Evolutionary conservation across 1,140 invertebrate genomes (phyloP).

Genomic region (Bilobella aurantiaca): DNA sequence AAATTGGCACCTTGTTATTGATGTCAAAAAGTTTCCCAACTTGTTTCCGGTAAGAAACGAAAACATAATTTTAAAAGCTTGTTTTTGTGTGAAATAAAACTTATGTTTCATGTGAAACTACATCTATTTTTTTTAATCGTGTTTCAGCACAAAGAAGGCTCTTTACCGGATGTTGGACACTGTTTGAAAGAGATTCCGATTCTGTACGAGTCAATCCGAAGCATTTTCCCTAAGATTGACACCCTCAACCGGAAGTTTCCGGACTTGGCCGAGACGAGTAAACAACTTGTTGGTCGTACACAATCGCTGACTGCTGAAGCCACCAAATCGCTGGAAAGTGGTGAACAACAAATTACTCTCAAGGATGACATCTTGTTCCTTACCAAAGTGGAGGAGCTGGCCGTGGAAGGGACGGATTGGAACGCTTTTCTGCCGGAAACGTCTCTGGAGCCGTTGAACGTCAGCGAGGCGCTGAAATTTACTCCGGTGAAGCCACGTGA

Average conservation of each 20-base stretch:
- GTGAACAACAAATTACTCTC: neutral
- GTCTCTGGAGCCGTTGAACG: neutral
- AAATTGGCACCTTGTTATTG: neutral
- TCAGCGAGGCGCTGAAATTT: neutral
- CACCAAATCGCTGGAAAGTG: neutral
- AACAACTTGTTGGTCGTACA: neutral
- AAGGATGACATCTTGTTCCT: no score
- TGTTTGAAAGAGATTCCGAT: no score
- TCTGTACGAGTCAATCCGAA: neutral
- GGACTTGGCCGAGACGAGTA: neutral
- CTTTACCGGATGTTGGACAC: neutral
- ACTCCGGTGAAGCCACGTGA: neutral
- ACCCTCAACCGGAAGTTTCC: neutral
- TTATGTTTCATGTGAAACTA: neutral
- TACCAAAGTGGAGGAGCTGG: no score
- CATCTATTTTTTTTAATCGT: neutral
- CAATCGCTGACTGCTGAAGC: neutral
- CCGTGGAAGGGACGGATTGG: neutral
- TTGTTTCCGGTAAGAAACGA: neutral
- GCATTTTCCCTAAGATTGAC: neutral
- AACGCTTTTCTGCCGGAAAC: neutral
- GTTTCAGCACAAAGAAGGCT: neutral
- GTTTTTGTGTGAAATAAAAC: neutral
- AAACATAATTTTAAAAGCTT: no score
- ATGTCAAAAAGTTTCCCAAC: neutral